These are phyloP conservation scores for Tromatobia lineatoria DNA, from an alignment of 2,888 invertebrate genomes.

Conservation along the genomic window DNA sequence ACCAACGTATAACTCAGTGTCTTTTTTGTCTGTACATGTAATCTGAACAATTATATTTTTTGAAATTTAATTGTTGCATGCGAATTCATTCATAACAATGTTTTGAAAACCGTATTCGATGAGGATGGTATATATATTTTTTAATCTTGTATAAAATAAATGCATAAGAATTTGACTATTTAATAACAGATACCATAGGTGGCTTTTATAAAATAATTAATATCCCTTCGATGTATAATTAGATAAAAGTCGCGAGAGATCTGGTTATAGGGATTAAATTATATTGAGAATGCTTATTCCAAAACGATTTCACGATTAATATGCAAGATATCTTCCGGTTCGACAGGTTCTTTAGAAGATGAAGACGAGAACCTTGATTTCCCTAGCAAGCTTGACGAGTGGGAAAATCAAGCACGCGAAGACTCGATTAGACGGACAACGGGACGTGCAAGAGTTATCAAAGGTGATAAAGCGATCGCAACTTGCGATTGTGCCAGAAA, in stretches of 20 bases:
- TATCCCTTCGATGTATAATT: neutral
- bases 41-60: too few species aligned
- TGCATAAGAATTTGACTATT: neutral
- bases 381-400: slow-evolving; percentile 59
- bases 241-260: neutral
- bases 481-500: slow-evolving; percentile 47
- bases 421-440: slow-evolving; percentile 31
- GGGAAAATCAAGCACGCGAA: slow-evolving; percentile 61
- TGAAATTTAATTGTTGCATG: too few species aligned
- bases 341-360: slow-evolving; percentile 50
- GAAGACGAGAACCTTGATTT: slow-evolving; percentile 55
- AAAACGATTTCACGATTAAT: neutral
- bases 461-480: slow-evolving; percentile 25
- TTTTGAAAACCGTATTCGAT: too few species aligned
- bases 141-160: neutral
- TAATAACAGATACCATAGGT: neutral
- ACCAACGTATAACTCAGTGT: too few species aligned
- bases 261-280: neutral
- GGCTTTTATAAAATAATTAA: neutral
- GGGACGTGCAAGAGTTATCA: neutral
- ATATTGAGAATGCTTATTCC: neutral
- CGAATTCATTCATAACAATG: too few species aligned
- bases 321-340: slow-evolving; percentile 2
- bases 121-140: neutral
- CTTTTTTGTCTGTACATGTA: too few species aligned